These are phyloP conservation scores for Saguinus imperator DNA, from an alignment of 2,113 vertebrate genomes.

Conservation along the genomic window DNA sequence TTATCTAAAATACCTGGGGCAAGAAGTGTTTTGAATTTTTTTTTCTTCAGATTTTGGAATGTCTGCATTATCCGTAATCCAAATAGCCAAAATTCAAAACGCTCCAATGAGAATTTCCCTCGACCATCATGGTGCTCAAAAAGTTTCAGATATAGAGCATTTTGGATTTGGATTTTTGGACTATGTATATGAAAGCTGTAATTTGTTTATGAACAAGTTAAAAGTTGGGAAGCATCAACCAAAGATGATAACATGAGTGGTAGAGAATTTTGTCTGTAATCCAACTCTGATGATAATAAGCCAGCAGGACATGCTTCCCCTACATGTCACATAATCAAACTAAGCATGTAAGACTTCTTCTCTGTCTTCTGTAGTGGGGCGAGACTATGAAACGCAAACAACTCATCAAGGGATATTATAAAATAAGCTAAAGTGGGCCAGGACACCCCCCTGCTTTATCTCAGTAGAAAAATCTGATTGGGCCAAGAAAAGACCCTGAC, in stretches of 20 bases:
- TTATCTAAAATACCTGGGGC: background rate
- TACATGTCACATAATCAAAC: background rate
- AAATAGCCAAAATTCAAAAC: background rate
- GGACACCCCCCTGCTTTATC: background rate
- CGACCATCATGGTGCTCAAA: background rate
- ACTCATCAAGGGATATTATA: background rate
- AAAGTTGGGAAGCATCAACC: background rate
- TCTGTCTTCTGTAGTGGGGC: background rate
- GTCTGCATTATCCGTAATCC: background rate
- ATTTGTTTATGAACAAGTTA: background rate
- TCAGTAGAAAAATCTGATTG: background rate
- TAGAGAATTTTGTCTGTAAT: background rate
- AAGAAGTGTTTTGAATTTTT: background rate
- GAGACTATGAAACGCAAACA: background rate
- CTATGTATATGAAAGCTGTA: background rate
- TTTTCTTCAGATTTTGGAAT: background rate
- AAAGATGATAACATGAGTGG: background rate
- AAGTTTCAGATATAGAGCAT: background rate
- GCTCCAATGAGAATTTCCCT: background rate
- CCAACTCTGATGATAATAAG: background rate
- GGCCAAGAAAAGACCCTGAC: background rate
- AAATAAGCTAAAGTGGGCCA: background rate
- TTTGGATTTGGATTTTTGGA: background rate
- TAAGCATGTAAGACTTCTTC: background rate
- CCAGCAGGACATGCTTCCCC: fast-evolving